Base-by-base conservation (phyloP, 2,113 vertebrate species). In the Sclerurus mexicanus region DNA sequence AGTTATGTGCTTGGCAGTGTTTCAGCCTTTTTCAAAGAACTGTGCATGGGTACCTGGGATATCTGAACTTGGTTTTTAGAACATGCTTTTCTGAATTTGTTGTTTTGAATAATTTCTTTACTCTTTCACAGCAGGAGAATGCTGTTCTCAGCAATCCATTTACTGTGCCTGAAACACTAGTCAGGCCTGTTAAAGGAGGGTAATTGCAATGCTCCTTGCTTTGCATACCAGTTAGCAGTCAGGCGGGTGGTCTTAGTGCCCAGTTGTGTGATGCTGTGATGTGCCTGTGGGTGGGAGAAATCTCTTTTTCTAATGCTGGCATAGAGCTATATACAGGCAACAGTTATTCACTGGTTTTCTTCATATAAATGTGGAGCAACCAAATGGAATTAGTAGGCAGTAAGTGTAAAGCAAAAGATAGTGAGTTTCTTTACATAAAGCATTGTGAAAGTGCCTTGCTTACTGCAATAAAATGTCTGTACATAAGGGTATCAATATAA, bases 31-130 rank as follows among this genome's bases (percentile, higher is more conserved):
- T 72, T 67, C 66, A 62, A 66, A 71, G 33, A 14, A 52, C 58
- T 11, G 0, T 37, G 23, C 0, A 0, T 39, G 30, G 6, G 19
- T 4, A 0, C 14, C 9, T 50, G 24, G 17, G 18, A 10, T 31
- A 31, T 24, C 50, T 46, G 74, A 73, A 84, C n/a, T 0, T 13
- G 28, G 2, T 7, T 75, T 86, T 93, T 17, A 63, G 42, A 80
- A 40, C 6, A 21, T 1, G 10, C 9, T 33, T 31, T 56, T 21
- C 30, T 56, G 30, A 56, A 56, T 19, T 4, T 1, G 20, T 49
- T 75, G 20, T 35, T 80, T 62, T 63, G 27, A 69, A 82, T 52
- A 0, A n/a, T 83, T 91, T 50, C 12, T 89, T 76, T 33, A 17
- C 16, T 44, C n/a, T 73, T 63, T 59, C 39, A 67, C 23, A 17